Evolutionary conservation across 2,113 vertebrate genomes (phyloP).

Genomic region (Muscicapa adusta): DNA sequence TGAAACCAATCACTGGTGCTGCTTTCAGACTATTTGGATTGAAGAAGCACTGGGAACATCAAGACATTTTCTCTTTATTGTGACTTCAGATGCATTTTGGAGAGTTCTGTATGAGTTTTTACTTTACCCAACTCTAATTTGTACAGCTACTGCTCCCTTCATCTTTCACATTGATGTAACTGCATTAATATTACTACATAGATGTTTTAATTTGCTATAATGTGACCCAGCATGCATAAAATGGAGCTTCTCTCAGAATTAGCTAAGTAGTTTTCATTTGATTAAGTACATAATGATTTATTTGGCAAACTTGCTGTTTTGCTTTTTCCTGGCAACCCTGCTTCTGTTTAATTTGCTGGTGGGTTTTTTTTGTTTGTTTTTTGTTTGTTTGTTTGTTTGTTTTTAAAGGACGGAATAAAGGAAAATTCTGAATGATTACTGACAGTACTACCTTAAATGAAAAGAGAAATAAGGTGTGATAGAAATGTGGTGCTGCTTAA

Average conservation of each 20-base stretch:
- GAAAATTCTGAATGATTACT: conserved; percentile 1
- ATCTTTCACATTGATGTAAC: not conserved
- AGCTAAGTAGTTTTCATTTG: conserved; percentile 1
- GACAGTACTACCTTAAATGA: not conserved
- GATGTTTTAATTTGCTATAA: not conserved
- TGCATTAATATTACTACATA: not conserved
- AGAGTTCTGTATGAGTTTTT: not conserved
- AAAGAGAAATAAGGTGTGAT: conserved; percentile 22
- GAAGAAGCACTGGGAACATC: not conserved
- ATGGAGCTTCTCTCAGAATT: not conserved
- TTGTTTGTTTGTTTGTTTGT: not conserved
- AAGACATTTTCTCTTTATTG: not conserved
- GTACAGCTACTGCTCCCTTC: not conserved
- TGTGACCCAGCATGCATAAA: not conserved
- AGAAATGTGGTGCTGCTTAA: conserved; percentile 19
- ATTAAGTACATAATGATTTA: conserved; percentile 25
- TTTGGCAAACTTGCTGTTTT: conserved; percentile 16
- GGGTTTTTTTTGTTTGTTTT: too few species aligned
- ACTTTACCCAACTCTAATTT: not conserved
- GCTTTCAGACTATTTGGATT: not conserved
- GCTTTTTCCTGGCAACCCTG: not conserved
- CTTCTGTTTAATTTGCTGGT: conserved; percentile 21
- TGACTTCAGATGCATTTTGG: not conserved
- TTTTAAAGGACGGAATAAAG: not conserved
- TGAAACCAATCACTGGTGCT: not conserved